Base-by-base conservation (phyloP, 2,888 invertebrate species). In the Ypsolopha scabrella region DNA sequence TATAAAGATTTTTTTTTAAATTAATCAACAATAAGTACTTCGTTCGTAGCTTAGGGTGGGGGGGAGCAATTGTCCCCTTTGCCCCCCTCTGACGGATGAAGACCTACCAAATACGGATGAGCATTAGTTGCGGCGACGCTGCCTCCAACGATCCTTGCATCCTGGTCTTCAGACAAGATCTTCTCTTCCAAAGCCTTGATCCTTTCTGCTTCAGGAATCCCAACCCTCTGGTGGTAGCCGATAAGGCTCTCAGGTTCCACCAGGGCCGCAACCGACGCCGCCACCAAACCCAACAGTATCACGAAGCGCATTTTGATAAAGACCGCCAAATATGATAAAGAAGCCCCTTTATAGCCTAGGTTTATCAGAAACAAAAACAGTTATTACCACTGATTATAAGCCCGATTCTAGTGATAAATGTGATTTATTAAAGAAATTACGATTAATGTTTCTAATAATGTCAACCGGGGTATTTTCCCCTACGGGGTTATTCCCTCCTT, bases 101-200 rank as follows among this genome's bases (percentile, higher is more conserved):
- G 24, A 44, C 56, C 58, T 55, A 63, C 62, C 58, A 62, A 47
- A 37, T 60, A 62, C 13, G 78, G 79, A 45, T 77, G 64, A 6
- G 68, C 58, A 14, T 67, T 66, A 0, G 50, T 50, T 1, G 67
- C 57, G 1, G 77, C 69, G 0, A 64, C 37, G 0, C 46, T 64
- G 4, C 79, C 78, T 0, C 79, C 79, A 1, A 77, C 74, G 13
- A 79, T 68, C 55, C 68, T 68, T 11, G 46, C 54, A 0, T 53
- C 52, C 33, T 11, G 1, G 10, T 6, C 13, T 13, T 24, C 24
- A 7, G 51, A 47, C 8, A 55, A n/a, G 11, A 54, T 52, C 39
- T 46, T 54, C 10, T 72, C 66, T 55, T 77, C 75, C 3, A 56
- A 52, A 1, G 59, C 67, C 60, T 67, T 74, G 51, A 80, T 70